Base-by-base conservation (phyloP, 2,888 invertebrate species). In the Mongoloraphidia duomilia region DNA sequence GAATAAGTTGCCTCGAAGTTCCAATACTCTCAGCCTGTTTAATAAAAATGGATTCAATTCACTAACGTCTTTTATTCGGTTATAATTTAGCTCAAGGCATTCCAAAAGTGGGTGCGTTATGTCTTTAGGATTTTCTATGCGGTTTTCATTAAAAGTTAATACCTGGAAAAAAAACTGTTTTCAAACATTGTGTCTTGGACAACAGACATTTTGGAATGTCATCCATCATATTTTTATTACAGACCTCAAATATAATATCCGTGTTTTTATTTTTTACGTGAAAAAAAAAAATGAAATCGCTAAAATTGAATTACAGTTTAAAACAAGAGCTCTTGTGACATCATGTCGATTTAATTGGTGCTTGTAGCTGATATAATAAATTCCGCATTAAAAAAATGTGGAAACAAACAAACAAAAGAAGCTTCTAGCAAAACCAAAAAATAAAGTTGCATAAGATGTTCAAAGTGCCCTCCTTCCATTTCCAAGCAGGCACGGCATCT, bases 61-160 rank as follows among this genome's bases (percentile, higher is more conserved):
- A 57, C 47, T 10, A 11, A 36, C 14, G 17, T 49, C 48, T 6
- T 26, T 41, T n/a, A 75, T 70, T 50, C 65, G 65, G 56, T 77
- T 74, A 56, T 68, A 65, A 1, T 71, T 77, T 14, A 75, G 63
- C 60, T 79, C 77, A 33, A 80, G 57, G n/a, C 72, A 71, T 45
- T 72, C 70, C 26, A 80, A 55, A 56, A 73, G 67, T 1, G 71
- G 73, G 58, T 79, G 79, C 37, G 60, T 67, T 0, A 80, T 71
- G 38, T 75, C 73, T 8, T 64, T 53, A 0, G 76, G 74, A 12
- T 72, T 63, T 4, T 60, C 62, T 41, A 80, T 68, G n/a, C 63
- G 57, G 55, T 80, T 80, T 45, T 68, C 55, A 53, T 74, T 76
- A 55, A 79, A 55, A 33, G 73, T 70, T 8, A 80, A 62, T 0